Evolutionary conservation across 2,888 invertebrate genomes (phyloP).

Genomic region (Lacanobia wlatinum): DNA sequence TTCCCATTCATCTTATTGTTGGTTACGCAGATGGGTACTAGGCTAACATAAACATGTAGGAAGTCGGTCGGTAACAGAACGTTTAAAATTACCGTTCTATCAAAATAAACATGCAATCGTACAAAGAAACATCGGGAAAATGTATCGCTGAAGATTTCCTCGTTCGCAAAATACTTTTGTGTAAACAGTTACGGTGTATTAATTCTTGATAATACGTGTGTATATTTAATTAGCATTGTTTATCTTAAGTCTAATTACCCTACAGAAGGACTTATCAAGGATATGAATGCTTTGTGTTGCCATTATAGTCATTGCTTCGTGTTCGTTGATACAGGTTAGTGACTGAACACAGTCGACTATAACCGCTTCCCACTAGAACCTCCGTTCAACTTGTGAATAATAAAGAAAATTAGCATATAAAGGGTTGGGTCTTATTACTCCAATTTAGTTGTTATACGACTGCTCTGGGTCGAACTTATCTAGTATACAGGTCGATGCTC

Average conservation of each 20-base stretch:
- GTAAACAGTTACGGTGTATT: constrained; percentile 22
- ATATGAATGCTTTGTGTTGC: constrained; percentile 21
- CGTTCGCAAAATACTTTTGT: constrained; percentile 17
- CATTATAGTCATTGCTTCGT: background rate
- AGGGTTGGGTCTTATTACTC: constrained; percentile 62
- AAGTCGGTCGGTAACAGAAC: constrained; percentile 24
- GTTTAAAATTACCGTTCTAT: constrained; percentile 25
- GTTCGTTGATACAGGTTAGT: background rate
- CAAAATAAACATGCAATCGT: constrained; percentile 26
- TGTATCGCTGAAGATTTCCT: constrained; percentile 29
- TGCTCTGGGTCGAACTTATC: constrained; percentile 49
- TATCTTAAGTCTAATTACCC: constrained; percentile 38
- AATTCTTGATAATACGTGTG: constrained; percentile 26
- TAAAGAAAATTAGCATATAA: constrained; percentile 65
- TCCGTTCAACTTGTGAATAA: constrained; percentile 41
- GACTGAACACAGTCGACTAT: constrained; percentile 18
- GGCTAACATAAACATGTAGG: constrained; percentile 39
- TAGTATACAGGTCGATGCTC: constrained; percentile 55
- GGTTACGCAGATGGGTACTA: constrained; percentile 15
- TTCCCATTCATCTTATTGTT: constrained; percentile 35
- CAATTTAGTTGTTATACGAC: constrained; percentile 61
- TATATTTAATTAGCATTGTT: constrained; percentile 39
- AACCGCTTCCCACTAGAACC: constrained; percentile 46
- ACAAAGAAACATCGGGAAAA: constrained; percentile 19
- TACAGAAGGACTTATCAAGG: constrained; percentile 18